A percentile compares a stretch with the other conserved stretches of the same genome.
Conservation (phyloP, 2,888 invertebrate species). For the Chorisops tibialis region DNA sequence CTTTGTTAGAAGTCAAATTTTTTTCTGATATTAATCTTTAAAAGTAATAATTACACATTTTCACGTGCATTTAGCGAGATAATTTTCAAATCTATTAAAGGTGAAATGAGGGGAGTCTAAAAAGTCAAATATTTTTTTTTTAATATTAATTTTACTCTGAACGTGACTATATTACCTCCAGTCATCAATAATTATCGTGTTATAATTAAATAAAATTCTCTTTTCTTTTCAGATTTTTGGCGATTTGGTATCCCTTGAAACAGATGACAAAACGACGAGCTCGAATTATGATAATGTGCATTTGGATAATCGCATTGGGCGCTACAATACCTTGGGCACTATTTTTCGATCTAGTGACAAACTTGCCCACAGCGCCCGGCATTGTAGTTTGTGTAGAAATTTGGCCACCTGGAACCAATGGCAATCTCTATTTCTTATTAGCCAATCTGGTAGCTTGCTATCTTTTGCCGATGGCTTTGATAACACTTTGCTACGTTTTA, state of each 20-base stretch:
- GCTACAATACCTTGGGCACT: slow-evolving; percentile 89
- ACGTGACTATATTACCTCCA: no score
- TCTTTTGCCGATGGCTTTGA: slow-evolving; percentile 84
- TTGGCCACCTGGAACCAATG: slow-evolving; percentile 82
- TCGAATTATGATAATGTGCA: slow-evolving; percentile 80
- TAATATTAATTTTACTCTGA: no score
- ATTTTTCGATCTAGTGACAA: slow-evolving; percentile 71
- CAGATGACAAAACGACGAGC: slow-evolving; percentile 88
- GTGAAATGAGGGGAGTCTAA: no score
- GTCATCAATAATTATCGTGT: no score
- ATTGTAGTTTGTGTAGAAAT: slow-evolving; percentile 75
- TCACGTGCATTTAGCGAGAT: no score
- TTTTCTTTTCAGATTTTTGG: slow-evolving; percentile 76
- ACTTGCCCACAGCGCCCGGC: slow-evolving; percentile 65
- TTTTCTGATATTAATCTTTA: no score
- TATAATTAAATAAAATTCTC: background rate
- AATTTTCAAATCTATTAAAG: no score
- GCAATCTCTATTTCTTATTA: slow-evolving; percentile 80
- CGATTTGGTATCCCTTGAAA: slow-evolving; percentile 92
- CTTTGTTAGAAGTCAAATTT: no score
- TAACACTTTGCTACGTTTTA: slow-evolving; percentile 86
- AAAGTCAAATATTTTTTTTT: no score
- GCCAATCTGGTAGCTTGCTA: slow-evolving; percentile 88
- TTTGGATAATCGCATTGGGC: slow-evolving; percentile 83
- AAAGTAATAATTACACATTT: no score